Evolutionary conservation across 2,113 vertebrate species (phyloP), one percentile per base, ranked within the genome.

Genomic region (Ceyx margarethae): DNA sequence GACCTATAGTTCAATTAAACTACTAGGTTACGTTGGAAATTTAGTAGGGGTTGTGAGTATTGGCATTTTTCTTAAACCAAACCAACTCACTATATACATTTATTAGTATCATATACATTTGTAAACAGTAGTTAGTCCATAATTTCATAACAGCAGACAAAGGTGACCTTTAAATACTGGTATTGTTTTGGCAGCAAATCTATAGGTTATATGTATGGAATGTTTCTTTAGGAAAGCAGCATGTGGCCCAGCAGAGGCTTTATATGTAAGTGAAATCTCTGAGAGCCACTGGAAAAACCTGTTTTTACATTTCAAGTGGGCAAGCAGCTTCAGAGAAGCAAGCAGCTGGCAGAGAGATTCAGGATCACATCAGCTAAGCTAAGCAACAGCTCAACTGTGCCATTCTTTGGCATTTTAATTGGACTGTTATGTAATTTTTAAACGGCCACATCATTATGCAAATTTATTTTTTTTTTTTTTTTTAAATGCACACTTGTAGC

Each of bases 371-470:
- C 84, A 85, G 26, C 76, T 94, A 81, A 81, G 13, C 22, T 57
- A 37, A 91, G 71, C 56, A 73, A 33, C 56, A 93, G 56, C 48
- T 91, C 61, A 81, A 7, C 76, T 65, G 37, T 90, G 91, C 48
- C 45, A 18, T 80, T 90, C 45, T 45, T 64, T 71, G 67, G 78
- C 64, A 94, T 85, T 94, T 96, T 94, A 78, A 93, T 87, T 64
- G 60, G 71, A 18, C 29, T 56, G 53, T 92, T 93, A 82, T 78
- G 64, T 92, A 94, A 93, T 92, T 89, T 94, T 94, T 95, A 92
- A 96, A 91, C 78, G 74, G 68, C 66, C 1, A 61, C 65, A 91
- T 77, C 68, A 16, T 87, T 95, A 95, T 85, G 72, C 64, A 80
- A 95, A 92, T 62, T 13, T 51, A 26, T 15, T 17, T 15, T 7